Evolutionary conservation across 2,113 vertebrate species (phyloP), one percentile per base, ranked within the genome.

Genomic region (Grammomys surdaster): DNA sequence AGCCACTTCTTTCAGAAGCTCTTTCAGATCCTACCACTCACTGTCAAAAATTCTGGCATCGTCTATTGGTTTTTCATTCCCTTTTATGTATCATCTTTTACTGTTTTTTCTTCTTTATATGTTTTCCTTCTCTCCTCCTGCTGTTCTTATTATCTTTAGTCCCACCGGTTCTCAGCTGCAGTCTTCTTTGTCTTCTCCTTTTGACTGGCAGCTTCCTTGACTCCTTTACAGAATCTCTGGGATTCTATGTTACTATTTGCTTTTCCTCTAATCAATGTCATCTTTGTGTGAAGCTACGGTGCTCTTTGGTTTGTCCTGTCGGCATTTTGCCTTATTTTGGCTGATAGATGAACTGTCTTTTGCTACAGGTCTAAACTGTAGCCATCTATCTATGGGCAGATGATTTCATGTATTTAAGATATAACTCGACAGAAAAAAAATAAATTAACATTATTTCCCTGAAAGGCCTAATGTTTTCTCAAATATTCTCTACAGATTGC

Each of bases 101-200:
- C 97, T 96, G 97, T 95, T 96, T 82, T 97, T 96, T 65, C 60
- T 65, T 85, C 73, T 97, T 95, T 97, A 58, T 92, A 26, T 86
- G 63, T 97, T 98, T 98, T 97, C 33, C 7, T 96, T 97, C 58
- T 91, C 91, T 97, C 96, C 90, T 97, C 97, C 97, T 48, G 77
- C 97, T 98, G 97, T 95, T 98, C 92, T 80, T 98, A 96, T 98
- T 98, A 97, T 97, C 88, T 97, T 43, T 89, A 95, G 90, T 97
- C 97, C 95, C 98, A 98, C 95, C 96, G 96, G 95, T 98, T 97
- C 97, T 90, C 97, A 97, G 95, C 48, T 98, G 87, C 72, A 96
- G 93, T 93, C 98, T 96, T 67, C 96, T 98, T 98, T 98, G 95
- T 98, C 98, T 98, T 91, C 90, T 97, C 1, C 93, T 26, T 97